Base-by-base conservation (phyloP, 2,113 vertebrate genomes). In the Eublepharis macularius region DNA sequence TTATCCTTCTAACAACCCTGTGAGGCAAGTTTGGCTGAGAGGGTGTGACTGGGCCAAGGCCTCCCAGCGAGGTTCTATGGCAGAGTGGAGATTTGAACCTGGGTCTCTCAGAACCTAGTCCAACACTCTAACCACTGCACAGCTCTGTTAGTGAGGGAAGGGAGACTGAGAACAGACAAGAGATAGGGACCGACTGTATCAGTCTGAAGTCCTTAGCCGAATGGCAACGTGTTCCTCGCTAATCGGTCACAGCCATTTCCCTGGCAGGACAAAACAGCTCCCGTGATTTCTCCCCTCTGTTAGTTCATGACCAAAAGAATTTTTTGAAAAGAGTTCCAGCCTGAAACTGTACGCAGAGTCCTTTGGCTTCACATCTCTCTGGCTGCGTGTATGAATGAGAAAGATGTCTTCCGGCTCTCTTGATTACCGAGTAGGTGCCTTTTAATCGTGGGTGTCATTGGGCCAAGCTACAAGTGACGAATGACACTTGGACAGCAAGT, bases 261-360 rank as follows among this genome's bases (percentile, higher is more conserved):
- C 91, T 81, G 29, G 36, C 85, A 26, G 93, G 89, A 91, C 92
- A 92, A 89, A 94, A 92, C 88, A 91, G 87, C 89, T 87, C 45
- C 86, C 49, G 1, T 76, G 86, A 85, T 94, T 92, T 91, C 89
- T 91, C 92, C 87, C 89, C 86, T 78, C 81, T n/a, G 76, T 69
- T 80, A 32, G 80, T 85, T 88, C 19, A 17, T 6, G 89, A 93
- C 90, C 4, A 0, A 91, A 91, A 89, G 92, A 93, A 91, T 93
- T 87, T 85, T 77, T 63, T 29, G 29, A 84, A 89, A 91, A 92
- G 80, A 76, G 83, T 93, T 93, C 87, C 13, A 74, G 85, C 80
- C 87, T 89, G 80, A 89, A 83, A 60, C 91, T 91, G 88, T 76
- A 80, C 45, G 74, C 49, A 19, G 85, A 66, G 29, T 77, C 79